Percentiles rank a stretch among this genome's conserved stretches.
Evolutionary conservation across 1,140 invertebrate species (phyloP).

Genomic region (Brachionus calyciflorus): DNA sequence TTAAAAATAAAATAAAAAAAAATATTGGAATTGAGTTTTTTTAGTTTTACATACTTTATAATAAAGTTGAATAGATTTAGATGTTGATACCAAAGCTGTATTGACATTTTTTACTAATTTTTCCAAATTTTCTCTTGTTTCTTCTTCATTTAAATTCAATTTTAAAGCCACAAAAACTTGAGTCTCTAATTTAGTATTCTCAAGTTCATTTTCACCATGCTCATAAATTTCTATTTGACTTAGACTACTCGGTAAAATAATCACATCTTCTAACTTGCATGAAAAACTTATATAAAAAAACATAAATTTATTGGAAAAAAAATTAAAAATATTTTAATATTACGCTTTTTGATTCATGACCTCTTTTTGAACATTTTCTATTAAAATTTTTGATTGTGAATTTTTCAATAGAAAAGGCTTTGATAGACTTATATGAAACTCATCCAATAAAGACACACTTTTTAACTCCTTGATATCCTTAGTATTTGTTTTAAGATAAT

Average conservation of each 20-base stretch:
- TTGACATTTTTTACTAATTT: conserved; percentile 7
- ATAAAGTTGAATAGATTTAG: conserved; percentile 4
- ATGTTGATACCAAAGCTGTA: neutral
- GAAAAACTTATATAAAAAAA: neutral
- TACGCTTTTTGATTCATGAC: neutral
- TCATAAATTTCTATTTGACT: neutral
- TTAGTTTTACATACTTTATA: neutral
- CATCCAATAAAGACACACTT: neutral
- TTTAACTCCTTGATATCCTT: neutral
- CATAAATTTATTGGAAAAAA: too few relatives aligned
- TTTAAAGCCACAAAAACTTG: neutral
- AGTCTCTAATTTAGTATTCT: neutral
- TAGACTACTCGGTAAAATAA: neutral
- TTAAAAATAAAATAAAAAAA: neutral
- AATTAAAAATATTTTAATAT: neutral
- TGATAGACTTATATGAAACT: conserved; percentile 14
- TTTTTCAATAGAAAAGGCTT: conserved; percentile 14
- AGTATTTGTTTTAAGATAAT: neutral
- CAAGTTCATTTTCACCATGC: neutral
- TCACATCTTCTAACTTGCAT: neutral
- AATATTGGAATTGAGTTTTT: neutral
- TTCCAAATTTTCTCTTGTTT: neutral
- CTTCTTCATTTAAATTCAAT: neutral
- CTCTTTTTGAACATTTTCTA: conserved; percentile 1
- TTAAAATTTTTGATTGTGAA: neutral